phyloP scores from a whole-genome alignment of 2,797 vertebrate species.

The Glyptemys insculpta region DNA sequence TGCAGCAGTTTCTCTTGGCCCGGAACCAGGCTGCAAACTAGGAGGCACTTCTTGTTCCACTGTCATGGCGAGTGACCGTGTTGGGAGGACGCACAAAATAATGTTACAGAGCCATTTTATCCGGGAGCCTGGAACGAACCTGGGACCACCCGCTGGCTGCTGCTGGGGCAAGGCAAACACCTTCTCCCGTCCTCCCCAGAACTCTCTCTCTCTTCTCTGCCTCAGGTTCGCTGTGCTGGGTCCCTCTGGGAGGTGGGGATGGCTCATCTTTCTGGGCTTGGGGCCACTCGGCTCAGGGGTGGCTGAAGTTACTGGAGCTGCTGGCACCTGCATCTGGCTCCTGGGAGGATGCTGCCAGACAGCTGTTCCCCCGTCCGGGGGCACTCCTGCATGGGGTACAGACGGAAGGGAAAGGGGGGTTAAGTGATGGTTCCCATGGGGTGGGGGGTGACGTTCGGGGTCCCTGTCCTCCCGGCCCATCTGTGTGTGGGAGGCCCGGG shows the following conservation, averaged over 20 bases:
- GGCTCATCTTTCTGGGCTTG: background rate
- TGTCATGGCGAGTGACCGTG: no score
- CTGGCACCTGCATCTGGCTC: background rate
- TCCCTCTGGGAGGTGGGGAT: fast-evolving
- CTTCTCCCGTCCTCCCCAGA: no score
- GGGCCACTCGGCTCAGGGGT: background rate
- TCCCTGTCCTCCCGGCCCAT: background rate
- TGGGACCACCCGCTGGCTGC: no score
- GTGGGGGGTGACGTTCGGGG: background rate
- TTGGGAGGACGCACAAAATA: no score
- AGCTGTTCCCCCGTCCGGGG: constrained; percentile 51
- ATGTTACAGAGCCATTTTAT: no score
- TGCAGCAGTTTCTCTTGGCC: background rate
- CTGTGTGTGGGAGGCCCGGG: no score
- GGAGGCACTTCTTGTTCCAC: no score
- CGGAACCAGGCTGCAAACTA: no score
- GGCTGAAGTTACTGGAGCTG: background rate
- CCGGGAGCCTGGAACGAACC: no score
- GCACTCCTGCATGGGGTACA: constrained; percentile 70
- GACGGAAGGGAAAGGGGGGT: background rate
- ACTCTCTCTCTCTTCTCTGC: no score
- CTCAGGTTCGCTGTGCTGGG: no score
- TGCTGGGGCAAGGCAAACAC: no score
- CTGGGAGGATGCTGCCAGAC: constrained; percentile 15
- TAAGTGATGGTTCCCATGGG: background rate